These are phyloP conservation scores for Dendrocincla fuliginosa DNA, from an alignment of 2,797 vertebrate species.

Conservation along the genomic window DNA sequence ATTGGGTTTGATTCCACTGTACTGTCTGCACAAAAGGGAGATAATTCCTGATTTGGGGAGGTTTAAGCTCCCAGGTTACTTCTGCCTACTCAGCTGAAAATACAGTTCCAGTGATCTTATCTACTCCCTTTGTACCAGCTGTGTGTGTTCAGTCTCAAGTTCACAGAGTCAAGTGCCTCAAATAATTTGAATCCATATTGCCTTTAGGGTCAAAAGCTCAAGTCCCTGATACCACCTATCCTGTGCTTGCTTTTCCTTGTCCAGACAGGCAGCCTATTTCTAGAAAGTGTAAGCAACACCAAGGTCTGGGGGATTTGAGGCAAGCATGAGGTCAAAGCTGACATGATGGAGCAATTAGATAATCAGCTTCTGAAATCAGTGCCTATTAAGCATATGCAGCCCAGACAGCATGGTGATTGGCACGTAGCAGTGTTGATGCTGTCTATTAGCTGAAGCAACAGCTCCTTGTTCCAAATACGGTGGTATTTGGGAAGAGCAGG, in stretches of 20 bases:
- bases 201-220: background rate
- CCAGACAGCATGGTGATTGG: background rate
- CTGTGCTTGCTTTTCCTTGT: accelerated
- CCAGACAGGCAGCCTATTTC: background rate
- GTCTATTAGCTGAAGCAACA: background rate
- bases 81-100: background rate
- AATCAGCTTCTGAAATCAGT: constrained; percentile 35
- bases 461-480: background rate
- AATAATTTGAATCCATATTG: background rate
- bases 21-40: background rate
- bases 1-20: background rate
- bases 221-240: background rate
- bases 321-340: background rate
- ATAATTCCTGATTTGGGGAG: background rate
- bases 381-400: background rate
- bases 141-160: background rate
- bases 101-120: background rate
- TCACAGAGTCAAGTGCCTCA: background rate
- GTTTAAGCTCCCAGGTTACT: background rate
- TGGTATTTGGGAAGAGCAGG: accelerated
- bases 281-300: background rate
- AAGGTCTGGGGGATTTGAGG: background rate
- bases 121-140: accelerated
- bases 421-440: background rate
- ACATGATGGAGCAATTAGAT: background rate